A percentile compares a stretch with the other conserved stretches of the same genome.
phyloP scores from a whole-genome alignment of 2,113 vertebrate species.

The Misgurnus anguillicaudatus region DNA sequence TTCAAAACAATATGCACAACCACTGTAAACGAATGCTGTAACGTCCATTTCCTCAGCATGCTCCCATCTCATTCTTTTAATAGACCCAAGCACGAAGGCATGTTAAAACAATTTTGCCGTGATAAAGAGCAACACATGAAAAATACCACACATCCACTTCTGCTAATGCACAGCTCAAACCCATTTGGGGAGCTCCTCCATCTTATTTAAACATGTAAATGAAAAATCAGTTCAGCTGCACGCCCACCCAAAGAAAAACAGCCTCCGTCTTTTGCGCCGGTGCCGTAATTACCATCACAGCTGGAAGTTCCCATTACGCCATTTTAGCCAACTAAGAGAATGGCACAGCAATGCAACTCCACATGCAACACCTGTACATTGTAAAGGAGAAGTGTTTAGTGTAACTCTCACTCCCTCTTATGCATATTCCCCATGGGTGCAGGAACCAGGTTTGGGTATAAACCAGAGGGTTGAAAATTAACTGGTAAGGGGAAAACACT shows the following conservation, averaged over 20 bases:
- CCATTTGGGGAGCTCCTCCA: constrained; percentile 62
- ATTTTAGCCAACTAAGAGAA: constrained; percentile 55
- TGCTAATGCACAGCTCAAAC: constrained; percentile 53
- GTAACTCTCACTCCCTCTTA: constrained; percentile 2
- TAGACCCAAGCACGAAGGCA: constrained; percentile 33
- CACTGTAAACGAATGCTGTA: not conserved
- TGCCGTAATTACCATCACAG: constrained; percentile 75
- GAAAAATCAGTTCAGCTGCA: constrained; percentile 66
- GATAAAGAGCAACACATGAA: constrained; percentile 54
- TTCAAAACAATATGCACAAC: not conserved
- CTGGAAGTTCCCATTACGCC: constrained; percentile 78
- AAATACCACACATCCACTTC: constrained; percentile 50
- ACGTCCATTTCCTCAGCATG: constrained; percentile 19
- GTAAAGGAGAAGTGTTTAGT: constrained; percentile 64
- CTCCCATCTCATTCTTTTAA: constrained; percentile 49
- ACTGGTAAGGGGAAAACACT: too few relatives aligned
- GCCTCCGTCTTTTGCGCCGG: constrained; percentile 62
- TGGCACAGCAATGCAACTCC: constrained; percentile 41
- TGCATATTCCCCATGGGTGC: not conserved
- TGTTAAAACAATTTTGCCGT: constrained; percentile 43
- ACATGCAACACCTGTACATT: constrained; percentile 72
- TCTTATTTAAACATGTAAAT: constrained; percentile 69
- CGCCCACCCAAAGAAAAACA: constrained; percentile 72
- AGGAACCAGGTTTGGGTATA: too few relatives aligned
- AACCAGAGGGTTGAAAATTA: too few relatives aligned